Evolutionary conservation across 1,140 invertebrate species (phyloP).

Genomic region (Bombus vancouverensis): DNA sequence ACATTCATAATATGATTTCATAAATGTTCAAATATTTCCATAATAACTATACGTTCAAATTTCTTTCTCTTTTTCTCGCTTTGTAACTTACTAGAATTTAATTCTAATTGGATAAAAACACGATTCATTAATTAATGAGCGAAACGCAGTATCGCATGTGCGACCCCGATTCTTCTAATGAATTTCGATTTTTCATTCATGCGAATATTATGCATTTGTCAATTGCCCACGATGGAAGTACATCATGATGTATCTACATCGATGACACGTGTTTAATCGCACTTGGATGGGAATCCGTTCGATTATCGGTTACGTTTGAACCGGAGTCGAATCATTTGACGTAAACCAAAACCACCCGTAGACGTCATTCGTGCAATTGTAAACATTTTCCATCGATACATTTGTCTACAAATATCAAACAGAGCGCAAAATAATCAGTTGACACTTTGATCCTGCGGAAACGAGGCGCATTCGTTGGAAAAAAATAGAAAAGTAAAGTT

Average conservation of each 20-base stretch:
- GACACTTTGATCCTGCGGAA: background rate
- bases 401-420: background rate
- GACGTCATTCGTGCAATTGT: too few relatives aligned
- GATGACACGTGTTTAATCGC: constrained; percentile 15
- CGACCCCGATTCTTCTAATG: background rate
- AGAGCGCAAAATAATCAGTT: background rate
- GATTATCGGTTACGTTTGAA: background rate
- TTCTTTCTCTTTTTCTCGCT: background rate
- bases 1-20: background rate
- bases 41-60: background rate
- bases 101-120: background rate
- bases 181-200: background rate
- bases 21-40: background rate
- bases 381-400: background rate
- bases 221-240: background rate
- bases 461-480: background rate
- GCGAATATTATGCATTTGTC: constrained; percentile 5
- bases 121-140: background rate
- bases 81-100: background rate
- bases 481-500: background rate
- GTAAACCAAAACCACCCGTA: background rate
- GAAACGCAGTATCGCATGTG: background rate
- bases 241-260: background rate
- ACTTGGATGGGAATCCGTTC: background rate
- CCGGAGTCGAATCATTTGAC: background rate